Evolutionary conservation across 1,140 invertebrate species (phyloP), one percentile per base, ranked within the genome.

Genomic region (Zelostemma sp.): DNA sequence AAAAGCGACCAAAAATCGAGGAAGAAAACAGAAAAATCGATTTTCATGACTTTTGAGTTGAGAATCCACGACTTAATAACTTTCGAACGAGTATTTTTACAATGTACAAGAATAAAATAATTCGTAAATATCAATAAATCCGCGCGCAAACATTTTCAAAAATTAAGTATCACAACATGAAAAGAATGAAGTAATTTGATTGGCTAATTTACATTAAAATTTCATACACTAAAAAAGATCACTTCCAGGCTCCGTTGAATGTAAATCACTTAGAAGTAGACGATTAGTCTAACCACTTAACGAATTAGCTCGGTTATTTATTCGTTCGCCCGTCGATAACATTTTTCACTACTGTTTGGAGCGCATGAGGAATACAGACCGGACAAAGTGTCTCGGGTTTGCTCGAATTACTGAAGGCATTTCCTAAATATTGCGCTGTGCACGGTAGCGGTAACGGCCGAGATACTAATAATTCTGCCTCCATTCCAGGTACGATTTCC

Each of bases 301-400:
- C 3, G 35, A 38, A 14, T 38, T 14, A 57, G 12, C 45, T 50
- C 1, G 16, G 38, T 71, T 56, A 69, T 33, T 65, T 55, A 17
- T 65, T 65, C 61, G 56, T 68, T 70, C 45, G 63, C 64, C 72
- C 72, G 6, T 76, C 74, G 28, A 70, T 73, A 9, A 74, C 59
- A 62, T 82, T 82, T 21, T 77, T 75, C 1, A 74, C 73, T 3
- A 76, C 71, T 11, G 48, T 72, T 66, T 77, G 75, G 15, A 86
- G 49, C 19, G 78, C 79, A 28, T 72, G 73, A 8, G 83, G 76
- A 43, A 85, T 77, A 59, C 84, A 86, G 46, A 74, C 41, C 0
- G 84, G 84, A 40, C 84, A 86, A 0, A 86, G 17, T 2, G 79
- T 84, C 55, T 85, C 83, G 5, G 74, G 75, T 56, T 81, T 83